Base-by-base conservation (phyloP, 1,140 invertebrate genomes). In the Eupeodes corollae region DNA sequence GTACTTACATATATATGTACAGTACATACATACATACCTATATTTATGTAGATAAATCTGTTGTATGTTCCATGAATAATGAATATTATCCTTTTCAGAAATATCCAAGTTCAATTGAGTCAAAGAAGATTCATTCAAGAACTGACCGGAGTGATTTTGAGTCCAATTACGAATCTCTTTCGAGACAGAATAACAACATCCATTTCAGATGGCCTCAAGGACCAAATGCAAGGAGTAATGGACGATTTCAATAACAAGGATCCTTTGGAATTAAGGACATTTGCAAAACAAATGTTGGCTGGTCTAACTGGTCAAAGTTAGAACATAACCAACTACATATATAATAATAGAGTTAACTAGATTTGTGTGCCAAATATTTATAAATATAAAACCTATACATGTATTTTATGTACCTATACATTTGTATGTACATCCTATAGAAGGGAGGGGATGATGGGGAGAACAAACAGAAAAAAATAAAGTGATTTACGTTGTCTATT, bases 221-320 rank as follows among this genome's bases (percentile, higher is more conserved):
- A 52, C 16, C 59, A 63, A 55, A 64, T 64, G 61, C 61, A 63
- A 45, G 37, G 43, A 14, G 52, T 63, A 1, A 57, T 64, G 55
- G 54, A 61, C 50, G 61, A 64, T 33, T 64, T 64, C 19, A 64
- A 61, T 41, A 55, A 60, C 12, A 57, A 58, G 15, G 62, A 64
- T 53, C 62, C 61, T 1, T 49, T 64, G 46, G 54, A 63, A 30
- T 35, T 64, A 11, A 50, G 51, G 13, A 55, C 48, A 42, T 64
- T 64, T 48, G 59, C 59, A 2, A 63, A 52, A 15, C 52, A 60
- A 39, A 37, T 64, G 11, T 44, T 64, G 40, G 52, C 59, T 5
- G 57, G 61, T 37, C 49, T 63, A 26, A 55, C 56, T 31, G 50
- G 55, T 26, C 21, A 26, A 26, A 26, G 21, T 26, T 26, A 26